These are phyloP conservation scores for Dermochelys coriacea DNA, from an alignment of 2,797 vertebrate species.

Conservation along the genomic window DNA sequence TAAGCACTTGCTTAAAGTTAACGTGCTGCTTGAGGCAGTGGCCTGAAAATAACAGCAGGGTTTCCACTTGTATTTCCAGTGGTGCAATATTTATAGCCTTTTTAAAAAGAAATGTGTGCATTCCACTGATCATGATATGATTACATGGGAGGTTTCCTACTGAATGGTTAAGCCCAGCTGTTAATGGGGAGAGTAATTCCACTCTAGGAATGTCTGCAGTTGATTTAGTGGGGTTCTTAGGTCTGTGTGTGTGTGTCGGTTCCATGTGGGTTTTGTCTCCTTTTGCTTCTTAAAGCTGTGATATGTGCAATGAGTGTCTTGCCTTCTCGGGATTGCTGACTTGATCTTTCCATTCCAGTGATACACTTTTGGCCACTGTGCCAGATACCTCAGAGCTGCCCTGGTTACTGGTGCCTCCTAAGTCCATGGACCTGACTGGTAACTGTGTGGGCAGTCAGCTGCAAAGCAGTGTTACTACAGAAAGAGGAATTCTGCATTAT, in stretches of 20 bases:
- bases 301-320: background rate
- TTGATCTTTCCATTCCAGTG: background rate
- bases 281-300: background rate
- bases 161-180: background rate
- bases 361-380: background rate
- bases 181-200: background rate
- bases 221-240: background rate
- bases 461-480: rapidly evolving
- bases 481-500: background rate
- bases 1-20: background rate
- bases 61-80: constrained; percentile 44
- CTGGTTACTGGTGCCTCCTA: background rate
- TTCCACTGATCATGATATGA: background rate
- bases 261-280: background rate
- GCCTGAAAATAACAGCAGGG: constrained; percentile 49
- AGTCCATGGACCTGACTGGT: background rate
- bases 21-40: constrained; percentile 22
- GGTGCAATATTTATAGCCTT: background rate
- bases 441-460: background rate
- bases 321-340: rapidly evolving
- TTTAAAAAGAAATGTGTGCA: background rate
- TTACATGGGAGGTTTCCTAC: background rate
- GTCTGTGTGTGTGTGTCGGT: background rate
- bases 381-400: background rate
- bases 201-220: background rate